Base-by-base conservation (phyloP, 1,140 invertebrate species). In the Drosophila azteca region DNA sequence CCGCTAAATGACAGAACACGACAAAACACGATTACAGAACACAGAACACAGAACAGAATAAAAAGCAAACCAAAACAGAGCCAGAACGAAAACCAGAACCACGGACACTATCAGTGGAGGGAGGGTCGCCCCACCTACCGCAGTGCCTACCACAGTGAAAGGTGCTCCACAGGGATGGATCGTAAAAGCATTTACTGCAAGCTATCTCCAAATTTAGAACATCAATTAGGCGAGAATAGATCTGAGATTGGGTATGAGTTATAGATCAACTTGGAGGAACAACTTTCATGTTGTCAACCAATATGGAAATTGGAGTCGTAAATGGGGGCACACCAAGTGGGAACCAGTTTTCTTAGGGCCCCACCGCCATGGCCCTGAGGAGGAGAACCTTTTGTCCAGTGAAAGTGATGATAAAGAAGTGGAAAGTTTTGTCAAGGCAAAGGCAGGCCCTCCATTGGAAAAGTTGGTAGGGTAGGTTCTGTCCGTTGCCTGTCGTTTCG, bases 391-490 rank as follows among this genome's bases (percentile, higher is more conserved):
- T 66, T 59, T 48, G 17, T 20, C 13, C 8, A 74, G 71, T 66
- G 71, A 74, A 74, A 74, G 72, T 85, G 81, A 69, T 63, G 64
- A 64, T 24, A 59, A 48, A 48, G 77, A 87, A 84, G 81, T 84
- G 77, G 81, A 84, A 84, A 84, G 81, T 87, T 84, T 69, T 54
- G 26, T 46, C 35, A 15, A 3, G 29, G 17, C 48, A 20, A 20
- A 20, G 17, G 17, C 6, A 3, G 29, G 17, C 48, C 41, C 13
- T 13, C 6, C 13, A 20, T 5, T 31, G 22, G 49, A 61, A 79
- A 50, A 43, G 43, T 55, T 64, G 35, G 60, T 77, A 81, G 63
- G 79, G 78, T 81, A 73, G 67, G 71, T 59, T 83, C 54, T 64
- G 45, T 35, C 13, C 31, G 52, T 20, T 17, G 13, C 5, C 3